Base-by-base conservation (phyloP, 2,113 vertebrate genomes). In the Helogale parvula region DNA sequence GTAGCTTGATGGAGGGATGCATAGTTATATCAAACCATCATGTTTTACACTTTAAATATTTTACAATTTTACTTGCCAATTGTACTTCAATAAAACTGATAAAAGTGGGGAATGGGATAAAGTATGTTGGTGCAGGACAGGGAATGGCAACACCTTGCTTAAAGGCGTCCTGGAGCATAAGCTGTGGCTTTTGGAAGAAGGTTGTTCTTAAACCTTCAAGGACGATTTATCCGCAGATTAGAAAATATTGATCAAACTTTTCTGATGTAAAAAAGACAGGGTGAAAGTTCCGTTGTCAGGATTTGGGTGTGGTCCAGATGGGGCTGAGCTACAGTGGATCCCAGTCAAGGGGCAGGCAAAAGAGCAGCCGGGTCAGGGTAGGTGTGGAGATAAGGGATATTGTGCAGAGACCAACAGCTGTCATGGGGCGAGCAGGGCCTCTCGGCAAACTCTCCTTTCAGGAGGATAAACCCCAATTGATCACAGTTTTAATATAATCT, bases 401-500 rank as follows among this genome's bases (percentile, higher is more conserved):
- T 16, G 66, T 16, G 27, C 33, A 9, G 4, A 2, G 6, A 1
- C 21, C 1, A 76, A 25, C 1, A 25, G 25, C 65, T 45, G 7
- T 8, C 19, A 1, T 0, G 2, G 19, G 13, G 13, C 52, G 17
- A 68, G 9, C 3, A 76, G 65, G 21, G 10, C 17, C 57, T 85
- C 12, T 57, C 21, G 29, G 27, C 74, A 69, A 35, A 31, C 11
- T 68, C 27, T 76, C 38, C 4, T 38, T 76, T 41, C 41, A 63
- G 11, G 19, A 45, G 50, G 3, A 17, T n/a, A 72, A 85, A 45
- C 23, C 71, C 17, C 66, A 29, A 9, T 0, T 81, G 27, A 13
- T 71, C 79, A 79, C 17, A 4, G 4, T 14, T 3, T 1, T 15
- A 33, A 47, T 57, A 41, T 50, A 76, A 89, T 79, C 68, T 52